phyloP scores from a whole-genome alignment of 2,797 vertebrate species.

The Premnoplex brunnescens region DNA sequence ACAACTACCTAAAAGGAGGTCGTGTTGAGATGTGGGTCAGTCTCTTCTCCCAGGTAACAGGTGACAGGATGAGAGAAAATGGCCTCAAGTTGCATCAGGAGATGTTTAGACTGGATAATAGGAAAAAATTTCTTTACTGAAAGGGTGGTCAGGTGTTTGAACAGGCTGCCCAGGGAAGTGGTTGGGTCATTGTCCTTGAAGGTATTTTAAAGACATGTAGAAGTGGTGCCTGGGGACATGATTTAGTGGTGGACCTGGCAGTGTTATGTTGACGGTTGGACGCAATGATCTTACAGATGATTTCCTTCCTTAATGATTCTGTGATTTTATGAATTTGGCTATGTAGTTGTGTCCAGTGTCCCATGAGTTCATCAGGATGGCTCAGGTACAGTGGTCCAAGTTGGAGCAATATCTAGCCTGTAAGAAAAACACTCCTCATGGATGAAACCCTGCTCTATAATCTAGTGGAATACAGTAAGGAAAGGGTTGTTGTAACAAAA shows the following conservation, averaged over 20 bases:
- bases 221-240: not conserved
- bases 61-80: not conserved
- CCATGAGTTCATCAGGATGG: not conserved
- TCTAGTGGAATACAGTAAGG: not conserved
- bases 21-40: rapidly evolving
- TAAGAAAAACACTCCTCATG: not conserved
- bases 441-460: not conserved
- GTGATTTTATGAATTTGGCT: not conserved
- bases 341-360: not conserved
- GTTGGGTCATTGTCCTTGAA: not conserved
- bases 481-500: not conserved
- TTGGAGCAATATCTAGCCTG: not conserved
- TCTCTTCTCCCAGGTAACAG: not conserved
- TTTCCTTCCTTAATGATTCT: not conserved
- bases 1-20: not conserved
- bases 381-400: not conserved
- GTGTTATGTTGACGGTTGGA: not conserved
- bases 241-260: not conserved
- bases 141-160: not conserved
- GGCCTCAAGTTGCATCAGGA: rapidly evolving
- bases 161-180: not conserved
- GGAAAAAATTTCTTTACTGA: not conserved
- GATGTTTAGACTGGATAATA: not conserved
- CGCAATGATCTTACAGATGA: not conserved
- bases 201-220: not conserved